Conservation (phyloP, 92 coral and sea anemone genomes). For the Siderastrea siderea region DNA sequence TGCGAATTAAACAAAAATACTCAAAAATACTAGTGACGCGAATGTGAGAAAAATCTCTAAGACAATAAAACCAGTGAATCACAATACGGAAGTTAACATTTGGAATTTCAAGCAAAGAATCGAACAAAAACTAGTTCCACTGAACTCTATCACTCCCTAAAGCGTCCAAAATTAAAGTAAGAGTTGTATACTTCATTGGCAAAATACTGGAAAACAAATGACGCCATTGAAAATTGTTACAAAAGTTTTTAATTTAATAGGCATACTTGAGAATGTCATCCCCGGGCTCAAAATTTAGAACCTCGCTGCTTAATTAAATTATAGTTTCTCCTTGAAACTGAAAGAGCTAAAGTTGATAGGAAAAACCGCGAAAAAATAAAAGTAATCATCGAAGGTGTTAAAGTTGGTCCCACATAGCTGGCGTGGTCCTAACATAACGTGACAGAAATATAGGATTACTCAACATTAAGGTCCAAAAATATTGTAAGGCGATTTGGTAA, state of each 20-base stretch:
- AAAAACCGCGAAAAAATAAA: background rate
- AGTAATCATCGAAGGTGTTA: background rate
- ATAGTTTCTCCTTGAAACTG: too few relatives aligned
- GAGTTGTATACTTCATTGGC: background rate
- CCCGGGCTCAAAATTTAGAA: background rate
- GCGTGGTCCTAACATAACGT: constrained; percentile 40
- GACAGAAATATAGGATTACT: constrained; percentile 43
- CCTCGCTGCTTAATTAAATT: too few relatives aligned
- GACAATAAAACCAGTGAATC: background rate
- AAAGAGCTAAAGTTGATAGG: background rate
- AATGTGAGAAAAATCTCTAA: too few relatives aligned
- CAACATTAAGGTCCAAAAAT: constrained; percentile 41
- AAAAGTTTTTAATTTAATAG: background rate
- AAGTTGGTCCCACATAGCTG: background rate
- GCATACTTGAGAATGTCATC: background rate
- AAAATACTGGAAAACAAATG: background rate
- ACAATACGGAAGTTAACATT: background rate
- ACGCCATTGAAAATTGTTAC: background rate
- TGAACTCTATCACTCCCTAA: background rate
- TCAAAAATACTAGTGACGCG: background rate
- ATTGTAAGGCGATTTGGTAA: constrained; percentile 49
- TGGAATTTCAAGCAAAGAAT: background rate
- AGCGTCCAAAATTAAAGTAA: too few relatives aligned
- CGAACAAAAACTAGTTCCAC: background rate
- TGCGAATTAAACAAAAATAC: background rate